phyloP scores from a whole-genome alignment of 2,113 vertebrate genomes.

The Corapipo altera region DNA sequence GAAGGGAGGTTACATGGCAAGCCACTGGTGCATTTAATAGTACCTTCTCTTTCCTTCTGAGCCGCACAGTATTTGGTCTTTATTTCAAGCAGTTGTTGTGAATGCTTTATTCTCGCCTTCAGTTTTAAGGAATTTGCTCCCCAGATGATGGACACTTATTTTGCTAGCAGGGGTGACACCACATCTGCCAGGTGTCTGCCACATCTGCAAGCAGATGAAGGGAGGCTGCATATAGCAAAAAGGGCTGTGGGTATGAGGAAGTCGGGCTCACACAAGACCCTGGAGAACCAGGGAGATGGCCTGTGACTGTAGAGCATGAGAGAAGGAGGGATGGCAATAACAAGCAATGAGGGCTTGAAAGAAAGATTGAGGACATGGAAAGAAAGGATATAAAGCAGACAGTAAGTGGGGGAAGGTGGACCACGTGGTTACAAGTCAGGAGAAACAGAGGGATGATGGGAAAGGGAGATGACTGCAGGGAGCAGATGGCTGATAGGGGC shows the following conservation, averaged over 20 bases:
- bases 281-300: background rate
- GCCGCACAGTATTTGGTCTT: background rate
- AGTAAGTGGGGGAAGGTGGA: background rate
- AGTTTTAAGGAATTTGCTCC: background rate
- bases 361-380: background rate
- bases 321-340: background rate
- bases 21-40: background rate
- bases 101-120: background rate
- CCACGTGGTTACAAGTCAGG: background rate
- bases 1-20: background rate
- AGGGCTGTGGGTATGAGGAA: background rate
- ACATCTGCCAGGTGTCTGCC: background rate
- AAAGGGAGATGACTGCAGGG: background rate
- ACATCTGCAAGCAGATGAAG: background rate
- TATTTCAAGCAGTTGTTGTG: background rate
- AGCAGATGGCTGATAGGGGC: slow-evolving; percentile 20
- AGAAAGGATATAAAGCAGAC: background rate
- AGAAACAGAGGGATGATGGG: background rate
- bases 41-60: background rate
- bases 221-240: background rate
- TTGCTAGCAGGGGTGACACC: background rate
- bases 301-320: background rate
- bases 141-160: background rate
- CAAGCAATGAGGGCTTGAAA: background rate
- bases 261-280: background rate